phyloP scores from a whole-genome alignment of 2,113 vertebrate genomes.

The Panurus biarmicus region DNA sequence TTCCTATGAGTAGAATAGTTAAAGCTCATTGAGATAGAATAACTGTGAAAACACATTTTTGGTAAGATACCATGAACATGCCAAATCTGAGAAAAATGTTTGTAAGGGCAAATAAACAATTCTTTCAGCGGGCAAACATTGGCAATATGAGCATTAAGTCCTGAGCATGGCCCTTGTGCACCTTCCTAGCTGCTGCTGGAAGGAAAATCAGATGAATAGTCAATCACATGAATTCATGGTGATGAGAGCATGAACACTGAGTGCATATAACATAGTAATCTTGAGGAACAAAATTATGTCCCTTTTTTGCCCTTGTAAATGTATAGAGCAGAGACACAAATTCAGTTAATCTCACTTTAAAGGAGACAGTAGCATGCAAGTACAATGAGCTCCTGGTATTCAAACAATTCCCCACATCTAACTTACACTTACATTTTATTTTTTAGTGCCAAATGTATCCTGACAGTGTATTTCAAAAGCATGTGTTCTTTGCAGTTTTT shows the following conservation, averaged over 20 bases:
- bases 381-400: fast-evolving
- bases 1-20: not conserved
- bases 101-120: not conserved
- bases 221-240: not conserved
- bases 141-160: not conserved
- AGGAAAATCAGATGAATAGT: not conserved
- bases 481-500: not conserved
- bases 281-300: not conserved
- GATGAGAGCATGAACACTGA: not conserved
- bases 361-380: not conserved
- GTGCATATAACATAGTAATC: not conserved
- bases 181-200: not conserved
- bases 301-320: not conserved
- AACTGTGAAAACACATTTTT: not conserved
- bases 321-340: not conserved
- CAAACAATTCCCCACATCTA: not conserved
- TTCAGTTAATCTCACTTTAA: not conserved
- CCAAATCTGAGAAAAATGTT: not conserved
- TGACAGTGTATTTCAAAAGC: not conserved
- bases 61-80: not conserved
- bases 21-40: not conserved
- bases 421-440: not conserved
- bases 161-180: not conserved
- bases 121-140: not conserved
- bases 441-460: not conserved